Evolutionary conservation across 35 echinoderm and acorn worm species (phyloP), one percentile per base, ranked within the genome.

Genomic region (Amphiura filiformis): DNA sequence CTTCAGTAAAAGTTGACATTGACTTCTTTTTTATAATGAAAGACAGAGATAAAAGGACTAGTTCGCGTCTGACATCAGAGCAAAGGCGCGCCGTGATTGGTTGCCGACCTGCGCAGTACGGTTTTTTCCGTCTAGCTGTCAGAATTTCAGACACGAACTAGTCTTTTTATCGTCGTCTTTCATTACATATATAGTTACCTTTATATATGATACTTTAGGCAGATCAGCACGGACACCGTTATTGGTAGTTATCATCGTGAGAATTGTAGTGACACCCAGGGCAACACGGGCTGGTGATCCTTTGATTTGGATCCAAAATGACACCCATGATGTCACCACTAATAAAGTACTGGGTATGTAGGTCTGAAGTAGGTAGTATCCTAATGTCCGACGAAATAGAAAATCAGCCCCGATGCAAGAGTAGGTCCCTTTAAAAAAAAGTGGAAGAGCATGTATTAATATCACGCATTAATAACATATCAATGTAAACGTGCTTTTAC

Each of bases 311-410:
- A 97, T 91, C 95, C 91, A 91, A 61, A 97, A 97, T 4, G 91
- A 93, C 0, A 97, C 88, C 88, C 95, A 97, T 20, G 95, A 93
- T 38, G 93, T 77, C 26, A 97, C 35, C 1, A 93, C 91, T 70
- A 97, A 30, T 76, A 93, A 49, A 11, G 93, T 76, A 37, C 91
- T 93, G 13, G 95, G 95, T 28, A 97, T 56, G 57, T 90, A 93
- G 11, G 91, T 88, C 78, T 97, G 95, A 30, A 97, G 91, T 14
- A 97, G 42, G 79, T 93, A 97, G 31, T 97, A 97, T 2, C 91
- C 88, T 9, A 97, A 32, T 18, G 86, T 83, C n/a, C 95, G 64
- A 23, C 79, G 35, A 36, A 97, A 88, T 0, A 93, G 39, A 40
- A 93, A 88, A 37, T 87, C 78, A n/a, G 87, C 76, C 28, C 76